Evolutionary conservation across 2,888 invertebrate genomes (phyloP), one percentile per base, ranked within the genome.

Genomic region (Cylloceria caligata): DNA sequence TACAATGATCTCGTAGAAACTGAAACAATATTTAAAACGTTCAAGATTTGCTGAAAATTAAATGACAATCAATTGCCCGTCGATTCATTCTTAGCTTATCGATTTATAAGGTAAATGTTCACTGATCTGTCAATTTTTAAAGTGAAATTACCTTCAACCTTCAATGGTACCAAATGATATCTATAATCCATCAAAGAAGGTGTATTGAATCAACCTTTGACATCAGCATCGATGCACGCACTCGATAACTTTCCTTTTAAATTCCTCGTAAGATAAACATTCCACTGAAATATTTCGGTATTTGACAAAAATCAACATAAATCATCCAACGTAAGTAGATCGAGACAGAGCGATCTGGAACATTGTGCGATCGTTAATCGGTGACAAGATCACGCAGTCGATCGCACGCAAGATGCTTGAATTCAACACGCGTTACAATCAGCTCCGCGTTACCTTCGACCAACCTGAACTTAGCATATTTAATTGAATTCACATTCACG

Each of bases 401-500:
- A 74, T 78, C 64, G 45, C 68, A 19, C 57, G 16, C 34, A 52
- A 27, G 57, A 21, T 36, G 65, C 75, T 82, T 71, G 65, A 65
- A 69, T 71, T 49, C 47, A 60, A 71, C 71, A 67, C 39, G 71
- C 39, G 65, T 82, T 69, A 55, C 47, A 49, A 69, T 78, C 78
- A 42, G 74, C 60, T 34, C n/a, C 64, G 42, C 49, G 65, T 65
- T 65, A 47, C 72, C 24, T 72, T 49, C 45, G 39, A 57, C 45
- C n/a, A 30, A 34, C 9, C 27, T 64, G 34, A 72, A 79, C 71
- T 79, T 75, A 67, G 67, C 71, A 79, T 76, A 78, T 60, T 75
- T 52, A 75, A 82, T 78, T 72, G 78, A 72, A 78, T 78, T 78
- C 68, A 45, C 60, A 79, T 79, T 68, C 47, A 36, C 62, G 52